A percentile compares a stretch with the other conserved stretches of the same genome.
These are phyloP conservation scores for Porphyrio hochstetteri DNA, from an alignment of 2,113 vertebrate genomes.

Conservation along the genomic window DNA sequence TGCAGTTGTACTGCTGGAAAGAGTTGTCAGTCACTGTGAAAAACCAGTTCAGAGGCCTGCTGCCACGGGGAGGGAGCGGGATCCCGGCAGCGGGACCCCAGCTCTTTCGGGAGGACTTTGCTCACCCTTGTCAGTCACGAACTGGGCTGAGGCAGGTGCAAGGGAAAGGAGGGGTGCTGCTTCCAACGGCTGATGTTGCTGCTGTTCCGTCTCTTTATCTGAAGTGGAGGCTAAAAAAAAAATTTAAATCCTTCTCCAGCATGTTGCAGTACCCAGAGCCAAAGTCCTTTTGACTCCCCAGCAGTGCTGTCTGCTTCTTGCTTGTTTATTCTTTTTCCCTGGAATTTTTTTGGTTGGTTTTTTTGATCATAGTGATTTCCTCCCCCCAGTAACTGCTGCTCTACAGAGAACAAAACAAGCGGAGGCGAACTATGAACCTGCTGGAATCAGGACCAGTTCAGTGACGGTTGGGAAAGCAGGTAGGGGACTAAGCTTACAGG, in stretches of 20 bases:
- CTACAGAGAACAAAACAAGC: not conserved
- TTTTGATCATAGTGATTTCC: accelerated
- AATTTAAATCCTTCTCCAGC: no score
- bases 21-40: not conserved
- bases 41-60: not conserved
- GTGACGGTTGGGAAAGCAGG: not conserved
- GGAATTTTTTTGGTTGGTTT: no score
- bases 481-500: not conserved
- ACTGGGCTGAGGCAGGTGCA: not conserved
- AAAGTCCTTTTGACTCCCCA: not conserved
- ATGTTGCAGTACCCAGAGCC: not conserved
- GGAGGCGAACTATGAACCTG: not conserved
- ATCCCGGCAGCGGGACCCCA: accelerated
- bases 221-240: not conserved
- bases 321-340: not conserved
- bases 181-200: not conserved
- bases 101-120: accelerated
- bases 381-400: not conserved
- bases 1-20: not conserved
- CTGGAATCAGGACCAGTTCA: not conserved
- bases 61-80: accelerated
- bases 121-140: not conserved
- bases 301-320: accelerated
- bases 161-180: not conserved
- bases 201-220: not conserved